Evolutionary conservation across 1,140 invertebrate species (phyloP).

Genomic region (Temnothorax longispinosus): DNA sequence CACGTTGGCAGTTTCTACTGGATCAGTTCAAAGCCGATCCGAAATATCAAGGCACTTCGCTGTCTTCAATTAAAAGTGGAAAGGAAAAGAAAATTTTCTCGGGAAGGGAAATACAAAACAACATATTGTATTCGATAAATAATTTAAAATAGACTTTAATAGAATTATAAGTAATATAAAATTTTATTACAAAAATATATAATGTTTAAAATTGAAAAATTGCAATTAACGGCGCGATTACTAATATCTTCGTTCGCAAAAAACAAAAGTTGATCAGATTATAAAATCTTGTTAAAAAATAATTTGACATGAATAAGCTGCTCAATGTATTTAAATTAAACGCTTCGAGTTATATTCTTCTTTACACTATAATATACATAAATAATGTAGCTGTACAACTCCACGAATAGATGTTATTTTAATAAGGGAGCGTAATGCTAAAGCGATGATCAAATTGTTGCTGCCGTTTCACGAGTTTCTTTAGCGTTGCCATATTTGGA

Average conservation of each 20-base stretch:
- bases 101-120: not conserved
- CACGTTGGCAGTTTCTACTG: not conserved
- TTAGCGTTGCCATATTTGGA: not conserved
- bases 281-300: not conserved
- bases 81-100: not conserved
- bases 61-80: not conserved
- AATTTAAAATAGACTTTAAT: not conserved
- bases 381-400: not conserved
- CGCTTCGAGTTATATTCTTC: not conserved
- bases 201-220: not conserved
- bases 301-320: not conserved
- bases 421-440: not conserved
- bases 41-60: not conserved
- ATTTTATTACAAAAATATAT: not conserved
- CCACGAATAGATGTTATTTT: conserved; percentile 7
- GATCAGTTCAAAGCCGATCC: not conserved
- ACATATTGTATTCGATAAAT: not conserved
- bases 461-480: not conserved
- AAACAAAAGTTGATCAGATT: not conserved
- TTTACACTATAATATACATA: not conserved
- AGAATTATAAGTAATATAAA: not conserved
- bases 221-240: not conserved
- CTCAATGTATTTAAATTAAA: conserved; percentile 3
- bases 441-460: conserved; percentile 6
- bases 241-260: not conserved